Evolutionary conservation across 2,888 invertebrate species (phyloP), one percentile per base, ranked within the genome.

Genomic region (Trichogramma dendrolimi): DNA sequence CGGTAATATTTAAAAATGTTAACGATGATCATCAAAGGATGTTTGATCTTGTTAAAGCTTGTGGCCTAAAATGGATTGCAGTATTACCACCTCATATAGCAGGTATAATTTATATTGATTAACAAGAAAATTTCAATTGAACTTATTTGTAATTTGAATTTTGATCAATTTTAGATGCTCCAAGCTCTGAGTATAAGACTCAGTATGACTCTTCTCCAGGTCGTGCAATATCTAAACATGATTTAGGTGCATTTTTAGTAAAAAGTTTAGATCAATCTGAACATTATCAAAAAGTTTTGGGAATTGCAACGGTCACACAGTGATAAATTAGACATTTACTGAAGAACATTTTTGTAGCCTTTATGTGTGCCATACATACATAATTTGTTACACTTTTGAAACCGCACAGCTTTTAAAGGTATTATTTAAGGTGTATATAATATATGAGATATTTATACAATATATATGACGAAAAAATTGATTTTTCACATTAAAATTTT

Each of bases 71-170:
- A 67, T 93, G 87, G 82, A 82, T 92, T 69, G 90, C 91, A 1
- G 85, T 92, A 27, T 83, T 88, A 67, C 90, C 93, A 5, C 92
- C 93, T 1, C 92, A 92, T 72, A 92, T 94, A 73, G 85, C 88
- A 67, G 86, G 88, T 87, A 57, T 42, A 38, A 57, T 46, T 38
- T 8, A 44, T 58, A 43, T 27, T 49, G 7, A 47, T 60, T 14
- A 27, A 27, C 27, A 27, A 27, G 27, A 27, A 27, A 27, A 27
- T 27, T 2, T 27, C 27, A 27, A 2, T 27, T 27, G 2, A 27
- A 1, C 11, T 54, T 44, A 56, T 54, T 46, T 41, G 53, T 14
- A 58, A 47, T 53, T 39, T 42, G 4, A 11, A 56, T 10, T 38
- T 60, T 47, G 27, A 38, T 42, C 40, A 52, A 48, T 60, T 79